Percentiles rank a stretch among this genome's conserved stretches.
phyloP scores from a whole-genome alignment of 2,797 vertebrate species.

The Sebastes jordani region DNA sequence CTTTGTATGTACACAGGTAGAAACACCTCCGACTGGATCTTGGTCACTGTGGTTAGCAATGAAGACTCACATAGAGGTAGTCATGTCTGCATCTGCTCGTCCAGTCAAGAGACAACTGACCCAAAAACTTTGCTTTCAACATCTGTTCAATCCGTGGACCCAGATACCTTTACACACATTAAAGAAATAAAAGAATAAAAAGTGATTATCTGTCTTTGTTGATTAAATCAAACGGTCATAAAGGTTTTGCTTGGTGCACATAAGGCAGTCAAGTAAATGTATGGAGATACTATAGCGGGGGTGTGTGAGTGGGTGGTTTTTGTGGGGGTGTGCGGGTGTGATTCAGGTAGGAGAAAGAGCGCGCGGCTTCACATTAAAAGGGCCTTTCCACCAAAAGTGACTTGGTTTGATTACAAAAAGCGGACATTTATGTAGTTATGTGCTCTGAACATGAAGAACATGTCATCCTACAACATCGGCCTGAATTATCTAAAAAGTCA shows the following conservation, averaged over 20 bases:
- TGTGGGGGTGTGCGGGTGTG: background rate
- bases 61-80: slow-evolving; percentile 71
- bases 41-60: slow-evolving; percentile 55
- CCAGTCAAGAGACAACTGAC: slow-evolving; percentile 49
- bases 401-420: background rate
- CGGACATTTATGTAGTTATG: background rate
- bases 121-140: slow-evolving; percentile 18
- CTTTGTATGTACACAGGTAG: slow-evolving; percentile 44
- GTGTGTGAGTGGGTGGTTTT: background rate
- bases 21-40: slow-evolving; percentile 60
- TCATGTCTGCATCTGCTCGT: slow-evolving; percentile 61
- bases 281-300: slow-evolving; percentile 11
- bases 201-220: slow-evolving; percentile 43
- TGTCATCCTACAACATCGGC: background rate
- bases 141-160: slow-evolving; percentile 29
- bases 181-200: slow-evolving; percentile 2
- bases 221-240: slow-evolving; percentile 36
- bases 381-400: slow-evolving; percentile 49
- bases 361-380: slow-evolving; percentile 38
- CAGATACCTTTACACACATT: slow-evolving; percentile 38
- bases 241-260: slow-evolving; percentile 62
- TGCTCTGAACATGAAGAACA: background rate
- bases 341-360: slow-evolving; percentile 10
- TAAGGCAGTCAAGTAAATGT: slow-evolving; percentile 68
- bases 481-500: background rate